These are phyloP conservation scores for Andrena chrysosceles DNA, from an alignment of 2,888 invertebrate genomes.

Conservation along the genomic window DNA sequence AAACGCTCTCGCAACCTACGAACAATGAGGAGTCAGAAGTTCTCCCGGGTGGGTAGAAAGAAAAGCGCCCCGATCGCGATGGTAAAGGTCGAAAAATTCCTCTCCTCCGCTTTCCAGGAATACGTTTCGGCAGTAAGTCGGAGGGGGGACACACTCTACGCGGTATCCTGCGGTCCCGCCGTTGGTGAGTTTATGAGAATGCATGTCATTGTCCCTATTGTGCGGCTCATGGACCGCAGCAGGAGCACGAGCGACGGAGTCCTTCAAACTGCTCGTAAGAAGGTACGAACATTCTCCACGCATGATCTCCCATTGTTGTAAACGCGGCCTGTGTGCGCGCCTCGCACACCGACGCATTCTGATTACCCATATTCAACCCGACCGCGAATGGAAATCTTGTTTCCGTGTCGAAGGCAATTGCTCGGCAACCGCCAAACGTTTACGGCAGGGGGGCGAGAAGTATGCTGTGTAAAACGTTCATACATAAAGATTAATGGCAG, in stretches of 20 bases:
- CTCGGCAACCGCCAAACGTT: slow-evolving; percentile 23
- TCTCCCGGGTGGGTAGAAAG: not conserved
- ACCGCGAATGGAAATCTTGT: not conserved
- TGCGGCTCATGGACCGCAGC: slow-evolving; percentile 52
- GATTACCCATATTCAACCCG: slow-evolving; percentile 31
- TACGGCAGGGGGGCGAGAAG: not conserved
- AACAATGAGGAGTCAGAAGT: not conserved
- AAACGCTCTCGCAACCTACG: not conserved
- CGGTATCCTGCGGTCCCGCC: slow-evolving; percentile 56
- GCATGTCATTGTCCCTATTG: slow-evolving; percentile 73
- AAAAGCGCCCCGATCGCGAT: not conserved
- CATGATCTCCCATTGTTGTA: slow-evolving; percentile 66
- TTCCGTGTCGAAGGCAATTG: slow-evolving; percentile 1
- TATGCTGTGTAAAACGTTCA: not conserved
- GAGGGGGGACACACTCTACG: slow-evolving; percentile 14
- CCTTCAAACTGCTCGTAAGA: slow-evolving; percentile 54
- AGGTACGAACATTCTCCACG: slow-evolving; percentile 55
- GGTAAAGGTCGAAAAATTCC: slow-evolving; percentile 27
- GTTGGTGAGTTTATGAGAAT: slow-evolving; percentile 68
- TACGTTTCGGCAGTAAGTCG: slow-evolving; percentile 52
- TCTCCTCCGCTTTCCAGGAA: slow-evolving; percentile 55
- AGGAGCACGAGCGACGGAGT: slow-evolving; percentile 40
- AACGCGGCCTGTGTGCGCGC: not conserved
- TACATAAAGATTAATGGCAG: not conserved
- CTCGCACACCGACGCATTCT: not conserved